These are phyloP conservation scores for Drosophila sucinea DNA, from an alignment of 1,140 invertebrate species.

Conservation along the genomic window DNA sequence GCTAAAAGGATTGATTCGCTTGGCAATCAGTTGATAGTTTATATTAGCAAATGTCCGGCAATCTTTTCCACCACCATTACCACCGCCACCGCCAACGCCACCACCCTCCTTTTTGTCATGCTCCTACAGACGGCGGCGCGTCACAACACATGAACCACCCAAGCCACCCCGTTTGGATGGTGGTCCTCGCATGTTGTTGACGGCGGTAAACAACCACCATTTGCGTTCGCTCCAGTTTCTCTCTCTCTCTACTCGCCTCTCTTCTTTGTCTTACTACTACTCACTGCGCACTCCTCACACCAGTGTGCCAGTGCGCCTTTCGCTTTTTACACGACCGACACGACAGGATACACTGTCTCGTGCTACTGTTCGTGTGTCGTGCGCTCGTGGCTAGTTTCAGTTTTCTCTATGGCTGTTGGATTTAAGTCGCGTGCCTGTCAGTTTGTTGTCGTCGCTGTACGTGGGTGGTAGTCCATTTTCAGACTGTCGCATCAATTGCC, in stretches of 20 bases:
- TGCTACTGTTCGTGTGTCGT: constrained; percentile 34
- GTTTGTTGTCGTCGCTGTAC: constrained; percentile 62
- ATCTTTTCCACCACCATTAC: constrained; percentile 40
- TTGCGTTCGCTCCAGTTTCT: constrained; percentile 19
- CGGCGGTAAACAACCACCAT: constrained; percentile 27
- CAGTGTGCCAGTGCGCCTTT: constrained; percentile 40
- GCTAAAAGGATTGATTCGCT: constrained; percentile 17
- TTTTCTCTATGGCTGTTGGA: constrained; percentile 58
- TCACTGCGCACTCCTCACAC: constrained; percentile 56
- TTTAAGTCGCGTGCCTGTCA: constrained; percentile 66
- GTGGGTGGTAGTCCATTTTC: constrained; percentile 67
- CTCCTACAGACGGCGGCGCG: constrained; percentile 42
- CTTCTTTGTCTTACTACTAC: background rate
- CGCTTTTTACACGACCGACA: constrained; percentile 31
- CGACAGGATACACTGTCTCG: constrained; percentile 25
- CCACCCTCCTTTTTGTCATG: constrained; percentile 10
- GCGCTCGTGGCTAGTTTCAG: constrained; percentile 60
- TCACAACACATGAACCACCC: constrained; percentile 48
- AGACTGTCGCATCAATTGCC: constrained; percentile 34
- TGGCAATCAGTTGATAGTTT: constrained; percentile 18
- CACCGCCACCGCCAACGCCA: too few species aligned
- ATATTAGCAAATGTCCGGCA: constrained; percentile 35
- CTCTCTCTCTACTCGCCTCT: constrained; percentile 16
- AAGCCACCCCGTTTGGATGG: constrained; percentile 29
- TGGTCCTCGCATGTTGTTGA: background rate